phyloP scores from a whole-genome alignment of 2,113 vertebrate species.

The Lasiurus cinereus region DNA sequence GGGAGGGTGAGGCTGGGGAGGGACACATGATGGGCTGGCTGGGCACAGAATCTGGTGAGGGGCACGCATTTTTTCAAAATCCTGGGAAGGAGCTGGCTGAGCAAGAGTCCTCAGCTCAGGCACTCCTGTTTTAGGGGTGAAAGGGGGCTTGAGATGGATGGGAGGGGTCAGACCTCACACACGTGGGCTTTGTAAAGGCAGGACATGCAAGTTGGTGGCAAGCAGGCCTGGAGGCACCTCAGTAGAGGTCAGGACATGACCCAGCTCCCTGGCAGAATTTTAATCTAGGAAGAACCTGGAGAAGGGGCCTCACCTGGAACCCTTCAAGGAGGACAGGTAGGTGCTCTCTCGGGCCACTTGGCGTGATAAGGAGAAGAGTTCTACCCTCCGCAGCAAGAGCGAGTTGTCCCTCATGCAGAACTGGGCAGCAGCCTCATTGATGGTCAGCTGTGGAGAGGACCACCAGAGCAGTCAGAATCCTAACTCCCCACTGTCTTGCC shows the following conservation, averaged over 20 bases:
- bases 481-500: rapidly evolving
- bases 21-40: rapidly evolving
- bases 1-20: not conserved
- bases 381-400: slow-evolving; percentile 94
- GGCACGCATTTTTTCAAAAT: not conserved
- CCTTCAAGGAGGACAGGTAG: slow-evolving; percentile 95
- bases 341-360: slow-evolving; percentile 97
- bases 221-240: not conserved
- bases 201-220: not conserved
- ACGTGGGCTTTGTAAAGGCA: not conserved
- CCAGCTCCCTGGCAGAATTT: not conserved
- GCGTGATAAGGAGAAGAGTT: slow-evolving; percentile 96
- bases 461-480: slow-evolving; percentile 1
- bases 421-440: slow-evolving; percentile 97
- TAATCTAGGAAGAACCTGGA: not conserved
- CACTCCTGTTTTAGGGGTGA: not conserved
- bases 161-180: not conserved
- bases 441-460: slow-evolving; percentile 91
- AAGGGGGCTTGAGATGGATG: not conserved
- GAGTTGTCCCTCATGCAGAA: slow-evolving; percentile 98
- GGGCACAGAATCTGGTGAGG: not conserved
- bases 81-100: not conserved
- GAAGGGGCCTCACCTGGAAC: slow-evolving; percentile 90
- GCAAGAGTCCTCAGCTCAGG: not conserved
- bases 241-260: not conserved